Conservation (phyloP, 2,888 invertebrate genomes). For the Margaritifera margaritifera region DNA sequence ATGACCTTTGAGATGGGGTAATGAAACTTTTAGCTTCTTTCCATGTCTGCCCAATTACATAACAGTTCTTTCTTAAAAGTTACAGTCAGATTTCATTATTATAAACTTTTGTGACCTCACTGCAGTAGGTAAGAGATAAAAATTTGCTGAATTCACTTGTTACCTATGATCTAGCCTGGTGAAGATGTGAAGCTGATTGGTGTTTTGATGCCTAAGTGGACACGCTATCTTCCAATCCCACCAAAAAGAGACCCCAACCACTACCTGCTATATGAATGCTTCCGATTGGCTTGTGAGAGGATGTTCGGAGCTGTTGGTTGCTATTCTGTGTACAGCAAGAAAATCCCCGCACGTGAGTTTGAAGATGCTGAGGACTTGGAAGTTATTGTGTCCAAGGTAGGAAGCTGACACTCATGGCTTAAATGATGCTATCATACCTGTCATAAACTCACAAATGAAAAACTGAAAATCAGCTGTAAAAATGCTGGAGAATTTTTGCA, state of each 20-base stretch:
- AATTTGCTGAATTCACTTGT: too few species aligned
- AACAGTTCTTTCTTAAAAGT: too few species aligned
- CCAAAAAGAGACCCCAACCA: slow-evolving; percentile 24
- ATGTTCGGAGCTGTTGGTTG: slow-evolving; percentile 58
- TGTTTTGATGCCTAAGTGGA: slow-evolving; percentile 43
- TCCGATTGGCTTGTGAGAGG: slow-evolving; percentile 58
- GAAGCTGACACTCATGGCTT: slow-evolving; percentile 3
- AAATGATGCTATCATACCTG: not conserved
- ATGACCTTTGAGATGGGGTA: too few species aligned
- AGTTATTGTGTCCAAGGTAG: slow-evolving; percentile 37
- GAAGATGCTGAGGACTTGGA: slow-evolving; percentile 24
- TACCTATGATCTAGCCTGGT: not conserved
- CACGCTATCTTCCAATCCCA: slow-evolving; percentile 43
- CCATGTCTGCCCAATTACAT: too few species aligned
- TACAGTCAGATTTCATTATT: too few species aligned
- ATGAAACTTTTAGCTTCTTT: too few species aligned
- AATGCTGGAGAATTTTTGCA: too few species aligned
- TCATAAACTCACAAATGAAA: not conserved
- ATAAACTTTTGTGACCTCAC: too few species aligned
- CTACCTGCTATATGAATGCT: slow-evolving; percentile 52
- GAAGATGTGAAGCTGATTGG: slow-evolving; percentile 55
- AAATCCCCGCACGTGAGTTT: slow-evolving; percentile 47
- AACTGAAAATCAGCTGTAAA: not conserved
- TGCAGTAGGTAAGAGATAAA: too few species aligned
- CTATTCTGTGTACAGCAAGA: slow-evolving; percentile 45